Evolutionary conservation across 1,140 invertebrate genomes (phyloP), one percentile per base, ranked within the genome.

Genomic region (Bursaphelenchus mucronatus): DNA sequence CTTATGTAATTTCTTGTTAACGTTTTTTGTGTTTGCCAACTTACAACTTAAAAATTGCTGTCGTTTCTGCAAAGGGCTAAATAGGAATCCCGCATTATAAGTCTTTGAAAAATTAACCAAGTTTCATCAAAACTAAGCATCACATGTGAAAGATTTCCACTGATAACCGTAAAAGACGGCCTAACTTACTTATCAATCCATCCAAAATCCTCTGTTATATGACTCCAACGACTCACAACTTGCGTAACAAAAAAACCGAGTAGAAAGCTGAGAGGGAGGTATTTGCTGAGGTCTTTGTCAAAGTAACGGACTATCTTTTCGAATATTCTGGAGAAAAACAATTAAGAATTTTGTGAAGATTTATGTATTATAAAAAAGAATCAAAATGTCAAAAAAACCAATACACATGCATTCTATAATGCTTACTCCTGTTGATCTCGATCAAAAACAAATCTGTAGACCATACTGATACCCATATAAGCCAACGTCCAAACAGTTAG

Each of bases 171-270:
- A 30, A 30, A n/a, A 30, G 1, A 30, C 30, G 30, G 5, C 30
- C 30, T 3, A 30, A 30, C 53, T 55, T 55, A 45, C 53, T 55
- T 55, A 7, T 55, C 53, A 45, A 55, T 19, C n/a, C n/a, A 55
- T 21, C 53, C 53, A 45, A 61, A 55, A 39, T n/a, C n/a, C 7
- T 61, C n/a, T n/a, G 56, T 15, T 1, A 61, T 58, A 13, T 19
- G 46, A n/a, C 13, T 39, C 49, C 58, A 61, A 1, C 58, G 13
- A 15, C 56, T 63, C 4, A 61, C 13, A 50, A 61, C 39, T 6
- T 15, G 43, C 15, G 50, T 13, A 5, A 63, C 59, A 7, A 45
- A 61, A 54, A 61, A 61, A 39, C 58, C 58, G 58, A 61, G 46
- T 17, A 61, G 50, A 50, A 61, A 61, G 4, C n/a, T 30, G 15